Base-by-base conservation (phyloP, 2,797 vertebrate genomes). In the Falco concolor region DNA sequence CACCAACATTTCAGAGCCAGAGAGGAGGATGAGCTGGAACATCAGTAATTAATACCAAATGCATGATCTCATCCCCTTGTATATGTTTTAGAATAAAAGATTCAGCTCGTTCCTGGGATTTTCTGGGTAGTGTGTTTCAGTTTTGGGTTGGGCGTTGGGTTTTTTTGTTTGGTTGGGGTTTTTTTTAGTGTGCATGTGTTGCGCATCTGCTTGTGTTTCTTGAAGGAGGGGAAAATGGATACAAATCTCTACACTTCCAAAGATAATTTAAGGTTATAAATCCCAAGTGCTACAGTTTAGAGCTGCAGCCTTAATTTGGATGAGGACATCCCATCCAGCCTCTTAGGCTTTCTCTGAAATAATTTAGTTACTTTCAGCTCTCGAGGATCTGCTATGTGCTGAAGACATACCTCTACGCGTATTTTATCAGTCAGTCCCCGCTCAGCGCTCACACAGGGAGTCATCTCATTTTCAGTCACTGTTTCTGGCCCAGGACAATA, bases 151-250 rank as follows among this genome's bases (percentile, higher is more conserved):
- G 3, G 2, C 8, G 5, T 21, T 50, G 12, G 13, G 9, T 8
- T 27, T 38, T 18, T 60, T 5, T 50, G 5, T 49, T 5, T 1
- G 1, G n/a, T 59, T 24, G 10, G 1, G 0, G 0, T 3, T 20
- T 24, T 54, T 52, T 34, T 42, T 34, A 3, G 8, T 38, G 12
- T 25, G 1, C 64, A 10, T 47, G 24, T 61, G 30, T 63, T 70
- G 21, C 54, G 15, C 21, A 32, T 74, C 32, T 82, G 10, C 56
- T 20, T 49, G 12, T 53, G 6, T 42, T 90, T 75, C 23, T 60
- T 68, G 38, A 61, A 68, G 42, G 30, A 89, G 22, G 12, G 5
- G 30, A 25, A 83, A 69, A 59, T 6, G 14, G 36, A 32, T 53
- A 34, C 21, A 40, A 21, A 40, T 60, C 17, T 64, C 56, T 22